These are phyloP conservation scores for Cremastobaeus sp. DNA, from an alignment of 2,888 invertebrate genomes.

Conservation along the genomic window DNA sequence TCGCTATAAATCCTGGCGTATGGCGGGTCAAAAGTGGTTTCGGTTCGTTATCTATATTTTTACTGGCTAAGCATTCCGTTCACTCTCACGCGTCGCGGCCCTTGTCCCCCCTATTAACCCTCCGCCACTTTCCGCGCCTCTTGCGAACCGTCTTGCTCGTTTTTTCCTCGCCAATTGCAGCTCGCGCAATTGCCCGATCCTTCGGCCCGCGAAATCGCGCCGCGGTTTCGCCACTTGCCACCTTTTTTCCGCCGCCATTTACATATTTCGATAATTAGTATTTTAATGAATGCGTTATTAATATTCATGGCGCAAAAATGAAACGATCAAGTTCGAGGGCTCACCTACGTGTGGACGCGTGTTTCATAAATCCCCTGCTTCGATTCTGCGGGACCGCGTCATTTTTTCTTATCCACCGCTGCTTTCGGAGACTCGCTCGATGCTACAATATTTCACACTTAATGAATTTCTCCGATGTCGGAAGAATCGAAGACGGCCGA, in stretches of 20 bases:
- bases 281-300: constrained; percentile 57
- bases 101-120: constrained; percentile 19
- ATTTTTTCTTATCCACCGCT: too few relatives aligned
- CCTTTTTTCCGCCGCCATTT: constrained; percentile 44
- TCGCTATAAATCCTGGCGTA: constrained; percentile 75
- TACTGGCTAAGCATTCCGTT: constrained; percentile 67
- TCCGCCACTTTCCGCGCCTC: constrained; percentile 5
- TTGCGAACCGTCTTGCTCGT: constrained; percentile 6
- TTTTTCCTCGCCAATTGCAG: constrained; percentile 58
- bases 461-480: constrained; percentile 10
- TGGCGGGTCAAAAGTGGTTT: constrained; percentile 77
- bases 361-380: constrained; percentile 33
- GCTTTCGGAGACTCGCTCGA: background rate
- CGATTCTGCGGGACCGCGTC: background rate
- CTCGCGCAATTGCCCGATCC: too few relatives aligned
- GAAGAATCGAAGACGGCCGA: constrained; percentile 3
- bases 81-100: constrained; percentile 58
- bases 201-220: constrained; percentile 46
- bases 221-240: constrained; percentile 59
- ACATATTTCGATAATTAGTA: constrained; percentile 58
- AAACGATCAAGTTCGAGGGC: constrained; percentile 31
- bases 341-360: constrained; percentile 17
- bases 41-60: constrained; percentile 77
- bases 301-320: constrained; percentile 44
- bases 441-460: constrained; percentile 22